A percentile compares a stretch with the other conserved stretches of the same genome.
Evolutionary conservation across 2,113 vertebrate genomes (phyloP).

Genomic region (Spheniscus mendiculus): DNA sequence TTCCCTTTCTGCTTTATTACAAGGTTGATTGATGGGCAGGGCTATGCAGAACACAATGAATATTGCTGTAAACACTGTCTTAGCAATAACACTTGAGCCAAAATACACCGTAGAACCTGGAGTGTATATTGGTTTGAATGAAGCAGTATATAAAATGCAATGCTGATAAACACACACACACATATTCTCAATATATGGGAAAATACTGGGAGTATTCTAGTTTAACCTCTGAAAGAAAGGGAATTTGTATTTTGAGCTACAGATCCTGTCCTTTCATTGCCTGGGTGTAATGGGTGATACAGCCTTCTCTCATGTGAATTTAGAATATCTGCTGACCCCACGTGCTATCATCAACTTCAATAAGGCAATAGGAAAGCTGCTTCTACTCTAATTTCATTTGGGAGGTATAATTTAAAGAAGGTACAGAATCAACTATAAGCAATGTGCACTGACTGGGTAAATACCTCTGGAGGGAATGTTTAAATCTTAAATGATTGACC

Average conservation of each 20-base stretch:
- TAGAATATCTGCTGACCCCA: not conserved
- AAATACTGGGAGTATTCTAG: not conserved
- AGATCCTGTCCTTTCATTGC: not conserved
- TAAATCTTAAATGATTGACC: constrained; percentile 52
- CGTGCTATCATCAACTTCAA: not conserved
- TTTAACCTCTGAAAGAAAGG: not conserved
- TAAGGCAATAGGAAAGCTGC: not conserved
- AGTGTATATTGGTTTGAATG: not conserved
- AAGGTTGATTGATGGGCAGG: constrained; percentile 50
- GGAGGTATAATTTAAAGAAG: constrained; percentile 31
- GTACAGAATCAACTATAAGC: not conserved
- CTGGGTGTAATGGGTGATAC: not conserved
- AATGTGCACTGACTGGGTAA: not conserved
- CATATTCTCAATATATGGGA: not conserved
- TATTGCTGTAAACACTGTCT: constrained; percentile 46
- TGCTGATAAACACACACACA: not conserved
- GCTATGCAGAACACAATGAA: constrained; percentile 20
- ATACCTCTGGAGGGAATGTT: constrained; percentile 56
- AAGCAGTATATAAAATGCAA: not conserved
- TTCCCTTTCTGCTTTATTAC: constrained; percentile 40
- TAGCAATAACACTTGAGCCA: constrained; percentile 29
- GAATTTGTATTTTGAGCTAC: not conserved
- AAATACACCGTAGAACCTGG: constrained; percentile 40
- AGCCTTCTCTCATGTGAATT: not conserved
- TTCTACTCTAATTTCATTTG: constrained; percentile 26